Evolutionary conservation across 2,113 vertebrate genomes (phyloP).

Genomic region (Aegotheles bennettii): DNA sequence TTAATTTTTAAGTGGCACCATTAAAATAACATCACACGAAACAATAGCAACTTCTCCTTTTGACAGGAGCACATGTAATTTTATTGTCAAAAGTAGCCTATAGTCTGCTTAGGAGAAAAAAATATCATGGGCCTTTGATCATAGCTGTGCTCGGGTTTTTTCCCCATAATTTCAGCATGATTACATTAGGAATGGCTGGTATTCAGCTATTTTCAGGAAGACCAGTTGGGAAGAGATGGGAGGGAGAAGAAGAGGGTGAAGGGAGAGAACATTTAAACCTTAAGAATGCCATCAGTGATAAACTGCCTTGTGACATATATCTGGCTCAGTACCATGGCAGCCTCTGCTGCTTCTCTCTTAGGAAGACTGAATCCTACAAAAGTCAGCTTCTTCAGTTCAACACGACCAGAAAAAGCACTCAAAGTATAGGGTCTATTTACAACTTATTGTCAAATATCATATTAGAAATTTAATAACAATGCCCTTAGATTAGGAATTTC

Average conservation of each 20-base stretch:
- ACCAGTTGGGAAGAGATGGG: rapidly evolving
- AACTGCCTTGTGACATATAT: neutral
- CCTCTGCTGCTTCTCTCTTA: neutral
- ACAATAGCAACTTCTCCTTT: neutral
- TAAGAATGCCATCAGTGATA: neutral
- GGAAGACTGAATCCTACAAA: neutral
- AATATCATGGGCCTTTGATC: neutral
- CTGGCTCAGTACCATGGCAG: neutral
- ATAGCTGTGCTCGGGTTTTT: neutral
- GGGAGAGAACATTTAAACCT: neutral
- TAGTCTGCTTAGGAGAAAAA: neutral
- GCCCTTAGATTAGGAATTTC: neutral
- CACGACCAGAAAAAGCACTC: neutral
- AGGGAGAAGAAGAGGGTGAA: neutral
- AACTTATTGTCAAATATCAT: neutral
- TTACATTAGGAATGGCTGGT: neutral
- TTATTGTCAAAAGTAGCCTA: neutral
- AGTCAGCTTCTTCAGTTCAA: neutral
- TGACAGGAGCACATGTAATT: neutral
- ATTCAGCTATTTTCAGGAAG: neutral
- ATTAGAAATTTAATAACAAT: neutral
- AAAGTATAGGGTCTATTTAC: neutral
- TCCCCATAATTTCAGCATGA: neutral
- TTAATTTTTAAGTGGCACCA: neutral
- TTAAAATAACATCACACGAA: neutral